Base-by-base conservation (phyloP, 2,888 invertebrate species). In the Glyphotaelius pellucidus region DNA sequence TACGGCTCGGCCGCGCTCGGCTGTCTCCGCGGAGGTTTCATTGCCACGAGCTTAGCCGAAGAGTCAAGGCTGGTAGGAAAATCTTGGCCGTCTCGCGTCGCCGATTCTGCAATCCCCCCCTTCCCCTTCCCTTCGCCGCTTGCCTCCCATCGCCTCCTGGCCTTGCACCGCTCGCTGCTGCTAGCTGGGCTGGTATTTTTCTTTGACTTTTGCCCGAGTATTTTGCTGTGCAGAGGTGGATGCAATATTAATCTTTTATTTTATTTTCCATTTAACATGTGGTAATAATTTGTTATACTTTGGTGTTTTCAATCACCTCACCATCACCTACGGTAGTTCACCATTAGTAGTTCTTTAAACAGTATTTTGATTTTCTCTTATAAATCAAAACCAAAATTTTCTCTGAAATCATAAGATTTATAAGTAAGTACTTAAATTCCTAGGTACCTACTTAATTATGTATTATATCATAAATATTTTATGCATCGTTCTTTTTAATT, bases 81-180 rank as follows among this genome's bases (percentile, higher is more conserved):
- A 91, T 91, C 91, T 91, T 89, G 89, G 89, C 89, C 91, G 91
- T 91, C 91, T 91, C 91, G 91, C 91, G 91, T 91, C 91, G 91
- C 89, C 89, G 91, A 89, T 91, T 91, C 84, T 89, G 84, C 89
- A 84, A 81, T 87, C 83, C 35, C 81, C 81, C 52, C 79, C 89
- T 85, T 80, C 83, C 89, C 85, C n/a, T 80, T 52, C 85, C 42
- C 79, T 31, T 32, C 67, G 15, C 32, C 84, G 9, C 80, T 67
- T 67, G 67, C 67, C 67, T 67, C 25, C 67, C 67, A n/a, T 38
- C 90, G 80, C 79, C 87, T 67, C 35, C 86, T 19, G 38, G 84
- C 86, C 79, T 35, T 86, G 79, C 79, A 15, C 67, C 35, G 86
- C 80, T 47, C 30, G 38, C 85, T 47, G 35, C 79, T 35, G 84